Percentiles rank a stretch among this genome's conserved stretches.
These are phyloP conservation scores for Tyrannus savana DNA, from an alignment of 2,113 vertebrate genomes.

Conservation along the genomic window DNA sequence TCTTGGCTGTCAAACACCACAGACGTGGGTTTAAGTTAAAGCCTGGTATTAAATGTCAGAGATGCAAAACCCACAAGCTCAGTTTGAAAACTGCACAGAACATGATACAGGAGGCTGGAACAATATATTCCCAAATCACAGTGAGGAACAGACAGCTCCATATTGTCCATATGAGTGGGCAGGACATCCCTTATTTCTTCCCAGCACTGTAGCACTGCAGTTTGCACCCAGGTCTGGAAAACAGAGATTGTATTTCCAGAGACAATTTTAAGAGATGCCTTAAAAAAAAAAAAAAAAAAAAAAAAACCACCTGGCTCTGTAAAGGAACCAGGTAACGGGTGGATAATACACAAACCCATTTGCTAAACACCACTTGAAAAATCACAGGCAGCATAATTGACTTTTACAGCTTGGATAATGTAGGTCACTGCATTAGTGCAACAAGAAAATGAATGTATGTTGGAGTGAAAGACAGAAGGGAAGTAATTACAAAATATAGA, in stretches of 20 bases:
- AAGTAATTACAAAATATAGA: constrained; percentile 73
- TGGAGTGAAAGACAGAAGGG: constrained; percentile 63
- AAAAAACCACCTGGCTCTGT: background rate
- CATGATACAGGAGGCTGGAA: background rate
- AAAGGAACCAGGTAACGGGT: background rate
- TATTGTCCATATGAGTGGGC: background rate
- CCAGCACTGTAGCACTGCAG: background rate
- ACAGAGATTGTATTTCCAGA: background rate
- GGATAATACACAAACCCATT: constrained; percentile 2
- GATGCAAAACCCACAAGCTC: background rate
- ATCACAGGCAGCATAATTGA: constrained; percentile 61
- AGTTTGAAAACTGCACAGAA: background rate
- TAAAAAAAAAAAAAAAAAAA: no score
- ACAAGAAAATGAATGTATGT: constrained; percentile 49
- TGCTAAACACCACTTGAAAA: constrained; percentile 59
- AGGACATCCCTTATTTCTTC: background rate
- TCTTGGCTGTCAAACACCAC: background rate
- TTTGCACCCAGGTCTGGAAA: background rate
- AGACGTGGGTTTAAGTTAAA: background rate
- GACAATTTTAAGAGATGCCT: background rate
- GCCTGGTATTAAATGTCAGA: background rate
- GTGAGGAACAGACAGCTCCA: background rate
- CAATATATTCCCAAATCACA: background rate
- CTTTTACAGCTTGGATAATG: constrained; percentile 61
- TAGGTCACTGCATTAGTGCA: constrained; percentile 59